These are phyloP conservation scores for Tenualosa ilisha DNA, from an alignment of 2,797 vertebrate genomes.

Conservation along the genomic window DNA sequence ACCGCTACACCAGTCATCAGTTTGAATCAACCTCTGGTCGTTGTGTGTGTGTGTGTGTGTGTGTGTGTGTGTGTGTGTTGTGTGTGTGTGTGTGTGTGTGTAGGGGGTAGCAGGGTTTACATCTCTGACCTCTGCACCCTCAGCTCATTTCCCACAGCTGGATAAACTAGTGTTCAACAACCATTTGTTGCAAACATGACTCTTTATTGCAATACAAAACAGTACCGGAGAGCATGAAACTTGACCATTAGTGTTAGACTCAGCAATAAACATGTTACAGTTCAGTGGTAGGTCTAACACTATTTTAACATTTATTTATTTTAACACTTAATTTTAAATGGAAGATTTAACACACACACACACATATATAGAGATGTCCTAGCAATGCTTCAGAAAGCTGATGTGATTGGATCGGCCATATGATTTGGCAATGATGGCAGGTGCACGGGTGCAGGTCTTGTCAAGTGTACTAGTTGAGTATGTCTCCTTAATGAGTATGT, in stretches of 20 bases:
- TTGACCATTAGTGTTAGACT: background rate
- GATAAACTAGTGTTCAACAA: background rate
- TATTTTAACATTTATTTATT: background rate
- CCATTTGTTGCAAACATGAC: background rate
- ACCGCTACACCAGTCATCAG: background rate
- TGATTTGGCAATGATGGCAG: background rate
- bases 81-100: background rate
- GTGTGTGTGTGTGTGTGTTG: background rate
- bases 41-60: background rate
- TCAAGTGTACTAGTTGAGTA: background rate
- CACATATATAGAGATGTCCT: no score
- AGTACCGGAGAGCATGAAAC: background rate
- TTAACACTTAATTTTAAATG: no score
- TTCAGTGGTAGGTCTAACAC: background rate
- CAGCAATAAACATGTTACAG: background rate
- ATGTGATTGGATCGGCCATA: background rate
- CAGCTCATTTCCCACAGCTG: constrained; percentile 48
- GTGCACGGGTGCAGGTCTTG: background rate
- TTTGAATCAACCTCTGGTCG: background rate
- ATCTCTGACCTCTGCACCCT: constrained; percentile 30
- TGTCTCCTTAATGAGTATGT: background rate
- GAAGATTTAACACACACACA: no score
- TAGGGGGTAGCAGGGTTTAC: background rate
- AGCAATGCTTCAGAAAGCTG: background rate
- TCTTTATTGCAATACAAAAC: background rate